These are phyloP conservation scores for Ectemnius cavifrons DNA, from an alignment of 2,888 invertebrate species.

Conservation along the genomic window DNA sequence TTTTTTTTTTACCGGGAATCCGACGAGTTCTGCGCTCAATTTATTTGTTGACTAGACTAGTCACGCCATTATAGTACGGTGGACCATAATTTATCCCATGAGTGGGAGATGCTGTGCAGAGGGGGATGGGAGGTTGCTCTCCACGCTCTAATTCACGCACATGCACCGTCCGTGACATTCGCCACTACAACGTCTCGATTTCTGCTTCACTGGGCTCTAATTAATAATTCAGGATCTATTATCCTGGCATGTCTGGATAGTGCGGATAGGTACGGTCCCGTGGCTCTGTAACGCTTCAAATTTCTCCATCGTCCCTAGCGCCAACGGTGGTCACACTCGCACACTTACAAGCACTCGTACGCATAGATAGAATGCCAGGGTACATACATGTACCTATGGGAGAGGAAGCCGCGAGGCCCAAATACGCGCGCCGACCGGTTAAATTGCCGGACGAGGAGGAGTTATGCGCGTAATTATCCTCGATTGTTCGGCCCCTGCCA, in stretches of 20 bases:
- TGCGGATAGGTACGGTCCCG: not conserved
- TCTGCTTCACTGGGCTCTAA: conserved; percentile 42
- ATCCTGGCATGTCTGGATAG: conserved; percentile 14
- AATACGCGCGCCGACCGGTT: conserved; percentile 7
- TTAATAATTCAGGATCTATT: conserved; percentile 55
- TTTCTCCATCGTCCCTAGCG: conserved; percentile 20
- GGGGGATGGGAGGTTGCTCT: conserved; percentile 17
- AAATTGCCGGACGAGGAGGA: conserved; percentile 16
- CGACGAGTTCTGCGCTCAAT: too few relatives aligned
- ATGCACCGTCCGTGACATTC: conserved; percentile 24
- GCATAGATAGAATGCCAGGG: too few relatives aligned
- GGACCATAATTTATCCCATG: conserved; percentile 36
- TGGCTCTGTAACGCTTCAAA: conserved; percentile 6
- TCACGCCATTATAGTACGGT: too few relatives aligned
- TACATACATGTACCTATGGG: not conserved
- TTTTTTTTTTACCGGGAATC: too few relatives aligned
- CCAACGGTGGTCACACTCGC: not conserved
- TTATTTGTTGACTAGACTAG: too few relatives aligned
- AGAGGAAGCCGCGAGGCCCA: not conserved
- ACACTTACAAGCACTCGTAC: too few relatives aligned
- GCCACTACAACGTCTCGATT: conserved; percentile 48
- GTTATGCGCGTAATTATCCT: conserved; percentile 31
- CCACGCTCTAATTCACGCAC: conserved; percentile 35
- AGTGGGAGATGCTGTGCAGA: conserved; percentile 19
- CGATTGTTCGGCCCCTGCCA: conserved; percentile 15